Base-by-base conservation (phyloP, 2,888 invertebrate species). In the Andrena chrysosceles region DNA sequence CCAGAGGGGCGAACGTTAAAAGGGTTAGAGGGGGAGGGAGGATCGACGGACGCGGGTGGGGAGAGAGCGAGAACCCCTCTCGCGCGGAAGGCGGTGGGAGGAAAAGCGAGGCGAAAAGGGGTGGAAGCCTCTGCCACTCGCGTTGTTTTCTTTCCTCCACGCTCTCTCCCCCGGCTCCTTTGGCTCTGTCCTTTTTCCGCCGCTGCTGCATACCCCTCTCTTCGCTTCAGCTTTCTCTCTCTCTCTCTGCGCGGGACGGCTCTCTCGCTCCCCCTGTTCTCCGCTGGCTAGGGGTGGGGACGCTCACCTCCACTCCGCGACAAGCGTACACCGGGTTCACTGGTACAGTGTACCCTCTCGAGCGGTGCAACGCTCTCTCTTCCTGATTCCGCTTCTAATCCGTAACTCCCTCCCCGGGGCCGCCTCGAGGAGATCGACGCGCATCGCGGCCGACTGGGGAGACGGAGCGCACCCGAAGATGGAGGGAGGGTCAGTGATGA, bases 271-370 rank as follows among this genome's bases (percentile, higher is more conserved):
- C 48, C 62, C 52, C 20, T 60, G 20, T 7, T 29, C 29, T 0
- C 49, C 35, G 48, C 59, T 68, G 31, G 54, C 64, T 64, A 33
- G 52, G 78, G 81, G 59, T 83, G 80, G 83, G 85, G 89, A 73
- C 54, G 71, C 77, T 78, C 77, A 77, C 85, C 82, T 81, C 83
- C 83, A 59, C 88, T 84, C 87, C 87, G 77, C 79, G 76, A 64
- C 78, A 31, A 88, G 76, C 87, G 84, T 87, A 85, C 87, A 85
- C 87, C 90, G 92, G 91, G 93, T 93, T 93, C 93, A 93, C 93
- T 93, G 91, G 93, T 92, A 93, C 93, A 93, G 89, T 93, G 93
- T 93, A 93, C 92, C 92, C 93, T 92, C 90, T 89, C 87, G 83
- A 83, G 83, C 90, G 88, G 92, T 93, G 91, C 93, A 93, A 93